A percentile compares a stretch with the other conserved stretches of the same genome.
These are phyloP conservation scores for Yasuhikotakia modesta DNA, from an alignment of 2,797 vertebrate species.

Conservation along the genomic window DNA sequence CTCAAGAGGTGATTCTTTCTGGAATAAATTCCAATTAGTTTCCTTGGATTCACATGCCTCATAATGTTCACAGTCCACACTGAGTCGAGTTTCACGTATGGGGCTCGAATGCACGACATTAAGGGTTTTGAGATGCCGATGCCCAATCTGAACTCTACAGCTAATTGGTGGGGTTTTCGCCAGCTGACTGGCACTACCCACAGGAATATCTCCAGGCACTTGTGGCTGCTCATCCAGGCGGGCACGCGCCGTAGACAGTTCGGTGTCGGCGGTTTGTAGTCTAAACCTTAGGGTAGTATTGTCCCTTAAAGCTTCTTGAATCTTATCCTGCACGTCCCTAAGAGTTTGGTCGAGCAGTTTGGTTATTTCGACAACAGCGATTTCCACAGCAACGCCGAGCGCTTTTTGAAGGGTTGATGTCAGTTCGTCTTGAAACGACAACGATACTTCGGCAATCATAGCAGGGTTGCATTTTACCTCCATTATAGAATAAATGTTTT, in stretches of 20 bases:
- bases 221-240: conserved; percentile 25
- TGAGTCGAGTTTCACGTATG: background rate
- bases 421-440: conserved; percentile 64
- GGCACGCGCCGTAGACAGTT: conserved; percentile 48
- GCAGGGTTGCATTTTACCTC: conserved; percentile 43
- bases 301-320: conserved; percentile 62
- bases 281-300: conserved; percentile 59
- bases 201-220: background rate
- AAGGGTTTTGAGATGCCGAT: conserved; percentile 17
- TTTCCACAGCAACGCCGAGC: conserved; percentile 64
- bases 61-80: background rate
- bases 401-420: conserved; percentile 63
- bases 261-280: conserved; percentile 51
- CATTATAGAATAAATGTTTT: conserved; percentile 33
- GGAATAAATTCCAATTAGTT: background rate
- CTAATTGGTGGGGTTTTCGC: background rate
- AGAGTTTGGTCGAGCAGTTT: conserved; percentile 61
- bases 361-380: conserved; percentile 63
- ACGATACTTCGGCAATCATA: conserved; percentile 56
- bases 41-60: conserved; percentile 11
- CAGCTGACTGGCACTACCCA: background rate
- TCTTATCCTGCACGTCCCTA: conserved; percentile 58
- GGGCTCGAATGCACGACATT: conserved; percentile 8
- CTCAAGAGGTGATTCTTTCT: conserved; percentile 48
- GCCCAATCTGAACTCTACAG: conserved; percentile 11